Conservation (phyloP, 2,797 vertebrate genomes). For the Fistularia commersonii region DNA sequence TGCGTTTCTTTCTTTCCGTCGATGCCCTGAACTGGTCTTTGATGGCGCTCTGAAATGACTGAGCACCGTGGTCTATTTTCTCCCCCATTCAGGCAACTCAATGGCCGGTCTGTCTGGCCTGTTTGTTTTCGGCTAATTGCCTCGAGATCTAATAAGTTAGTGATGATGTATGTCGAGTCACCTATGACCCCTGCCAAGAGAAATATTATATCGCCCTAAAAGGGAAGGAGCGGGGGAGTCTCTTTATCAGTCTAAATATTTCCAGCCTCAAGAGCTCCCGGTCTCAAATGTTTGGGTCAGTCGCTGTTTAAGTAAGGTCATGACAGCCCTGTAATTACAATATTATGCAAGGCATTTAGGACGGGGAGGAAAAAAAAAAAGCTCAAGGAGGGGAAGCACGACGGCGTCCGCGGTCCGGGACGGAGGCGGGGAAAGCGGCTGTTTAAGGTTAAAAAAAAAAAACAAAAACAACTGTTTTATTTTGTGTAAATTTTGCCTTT, state of each 20-base stretch:
- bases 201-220: slow-evolving; percentile 85
- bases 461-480: too few species aligned
- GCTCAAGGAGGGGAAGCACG: background rate
- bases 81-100: slow-evolving; percentile 75
- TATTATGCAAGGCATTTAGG: slow-evolving; percentile 72
- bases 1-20: slow-evolving; percentile 87
- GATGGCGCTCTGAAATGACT: slow-evolving; percentile 86
- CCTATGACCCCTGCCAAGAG: slow-evolving; percentile 88
- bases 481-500: too few species aligned
- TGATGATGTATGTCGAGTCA: slow-evolving; percentile 92
- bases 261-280: slow-evolving; percentile 62
- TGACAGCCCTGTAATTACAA: slow-evolving; percentile 71
- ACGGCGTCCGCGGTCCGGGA: slow-evolving; percentile 10
- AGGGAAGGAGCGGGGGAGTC: slow-evolving; percentile 59
- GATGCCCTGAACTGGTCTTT: slow-evolving; percentile 82
- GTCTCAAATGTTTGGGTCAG: slow-evolving; percentile 78
- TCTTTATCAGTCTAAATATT: slow-evolving; percentile 77
- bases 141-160: slow-evolving; percentile 98
- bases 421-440: slow-evolving; percentile 17
- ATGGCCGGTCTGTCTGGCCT: slow-evolving; percentile 91
- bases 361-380: slow-evolving; percentile 49
- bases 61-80: slow-evolving; percentile 88
- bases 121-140: slow-evolving; percentile 99
- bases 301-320: slow-evolving; percentile 70
- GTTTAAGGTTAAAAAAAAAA: too few species aligned